These are phyloP conservation scores for Augochlorella aurata DNA, from an alignment of 2,888 invertebrate species.

Conservation along the genomic window DNA sequence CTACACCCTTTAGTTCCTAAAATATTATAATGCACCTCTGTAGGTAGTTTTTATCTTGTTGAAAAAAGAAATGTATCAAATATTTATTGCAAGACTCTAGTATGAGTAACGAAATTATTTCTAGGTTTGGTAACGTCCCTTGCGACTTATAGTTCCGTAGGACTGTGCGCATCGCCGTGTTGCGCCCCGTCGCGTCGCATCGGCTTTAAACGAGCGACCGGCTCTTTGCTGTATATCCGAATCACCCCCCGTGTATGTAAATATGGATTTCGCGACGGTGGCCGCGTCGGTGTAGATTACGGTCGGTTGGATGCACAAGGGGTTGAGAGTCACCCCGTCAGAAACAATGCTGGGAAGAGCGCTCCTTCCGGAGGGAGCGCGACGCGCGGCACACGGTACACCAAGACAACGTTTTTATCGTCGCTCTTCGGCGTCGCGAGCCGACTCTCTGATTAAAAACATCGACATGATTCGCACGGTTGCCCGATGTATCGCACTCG, in stretches of 20 bases:
- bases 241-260: slow-evolving; percentile 40
- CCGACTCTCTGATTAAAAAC: slow-evolving; percentile 1
- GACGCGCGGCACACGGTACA: not conserved
- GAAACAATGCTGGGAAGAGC: slow-evolving; percentile 54
- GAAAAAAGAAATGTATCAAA: no score
- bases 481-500: not conserved
- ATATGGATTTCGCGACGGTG: slow-evolving; percentile 43
- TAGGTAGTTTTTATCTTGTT: no score
- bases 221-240: slow-evolving; percentile 29
- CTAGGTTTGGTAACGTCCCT: no score
- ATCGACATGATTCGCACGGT: slow-evolving; percentile 7
- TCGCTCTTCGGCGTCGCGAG: not conserved
- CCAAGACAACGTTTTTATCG: slow-evolving; percentile 24
- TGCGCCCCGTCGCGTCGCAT: not conserved
- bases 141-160: no score
- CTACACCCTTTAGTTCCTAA: no score
- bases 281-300: slow-evolving; percentile 48
- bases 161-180: no score
- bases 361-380: slow-evolving; percentile 34
- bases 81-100: no score
- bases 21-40: no score
- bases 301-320: slow-evolving; percentile 53
- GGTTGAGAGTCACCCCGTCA: slow-evolving; percentile 63
- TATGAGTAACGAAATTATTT: no score
- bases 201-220: slow-evolving; percentile 33